phyloP scores from a whole-genome alignment of 2,888 invertebrate species.

The Nomada flava region DNA sequence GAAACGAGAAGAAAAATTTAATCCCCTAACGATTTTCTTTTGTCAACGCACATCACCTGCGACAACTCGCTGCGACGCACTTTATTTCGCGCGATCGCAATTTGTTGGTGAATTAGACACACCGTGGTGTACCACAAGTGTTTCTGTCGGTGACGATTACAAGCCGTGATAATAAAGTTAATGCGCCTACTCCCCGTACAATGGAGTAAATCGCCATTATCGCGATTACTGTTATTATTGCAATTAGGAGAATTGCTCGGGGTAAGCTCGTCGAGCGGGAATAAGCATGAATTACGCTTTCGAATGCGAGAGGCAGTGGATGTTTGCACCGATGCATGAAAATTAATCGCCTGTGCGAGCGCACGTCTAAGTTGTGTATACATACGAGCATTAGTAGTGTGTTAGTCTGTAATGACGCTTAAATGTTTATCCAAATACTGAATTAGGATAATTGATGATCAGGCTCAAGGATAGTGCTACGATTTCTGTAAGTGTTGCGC shows the following conservation, averaged over 20 bases:
- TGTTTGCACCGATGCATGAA: constrained; percentile 40
- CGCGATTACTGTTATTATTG: constrained; percentile 77
- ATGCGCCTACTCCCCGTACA: constrained; percentile 53
- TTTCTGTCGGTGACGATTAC: constrained; percentile 53
- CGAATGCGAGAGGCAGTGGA: constrained; percentile 24
- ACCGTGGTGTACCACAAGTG: constrained; percentile 20
- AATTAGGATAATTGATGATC: not conserved
- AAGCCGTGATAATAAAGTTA: constrained; percentile 65
- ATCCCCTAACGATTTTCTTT: not conserved
- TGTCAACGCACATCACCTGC: not conserved
- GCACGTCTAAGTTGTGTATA: not conserved
- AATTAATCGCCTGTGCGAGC: constrained; percentile 31
- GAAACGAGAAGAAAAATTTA: no score
- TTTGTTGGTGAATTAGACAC: constrained; percentile 37
- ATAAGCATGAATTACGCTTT: constrained; percentile 49
- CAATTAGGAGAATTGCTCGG: constrained; percentile 76
- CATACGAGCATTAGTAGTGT: not conserved
- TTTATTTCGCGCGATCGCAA: constrained; percentile 14
- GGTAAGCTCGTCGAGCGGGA: constrained; percentile 49
- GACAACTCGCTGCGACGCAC: not conserved
- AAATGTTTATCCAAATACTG: constrained; percentile 2
- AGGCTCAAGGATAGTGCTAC: not conserved
- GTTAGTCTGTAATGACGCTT: constrained; percentile 10
- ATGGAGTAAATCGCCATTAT: constrained; percentile 66
- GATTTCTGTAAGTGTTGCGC: not conserved